Evolutionary conservation across 2,888 invertebrate genomes (phyloP), one percentile per base, ranked within the genome.

Genomic region (Drosophila nr. perissopoda): DNA sequence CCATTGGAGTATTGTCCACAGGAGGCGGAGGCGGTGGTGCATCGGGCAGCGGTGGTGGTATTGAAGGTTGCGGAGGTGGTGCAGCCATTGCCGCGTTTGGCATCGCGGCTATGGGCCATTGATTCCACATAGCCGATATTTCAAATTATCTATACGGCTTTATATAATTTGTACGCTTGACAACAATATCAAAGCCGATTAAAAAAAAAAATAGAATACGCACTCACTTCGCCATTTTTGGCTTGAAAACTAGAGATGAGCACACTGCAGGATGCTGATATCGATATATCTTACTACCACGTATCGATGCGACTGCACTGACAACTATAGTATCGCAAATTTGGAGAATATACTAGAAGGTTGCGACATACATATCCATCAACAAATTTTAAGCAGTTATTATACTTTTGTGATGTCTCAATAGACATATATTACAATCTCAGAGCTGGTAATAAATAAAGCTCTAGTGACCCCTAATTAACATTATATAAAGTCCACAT

Each of bases 121-220:
- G 92, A 74, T 77, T 89, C 92, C 92, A 92, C 92, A 92, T 83
- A 60, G 38, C 53, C 54, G 36, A 61, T 60, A 45, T 87, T 64
- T 62, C 27, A 49, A 31, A 33, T 54, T 52, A 13, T 21, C 16
- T 16, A 16, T 8, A 4, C 16, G 5, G n/a, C 21, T 75, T 80
- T 75, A 68, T 68, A 59, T 77, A 80, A 77, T 64, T 61, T 36
- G 8, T 45, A 13, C 29, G 16, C 27, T 61, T 21, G 49, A 33
- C 2, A 59, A 34, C 4, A 45, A 45, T 25, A 25, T 25, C 45
- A 25, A 45, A 45, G 2, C 25, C 8, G 40, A 70, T 57, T 63
- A 58, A 51, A 54, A 5, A 54, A 73, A 73, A 61, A 69, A 63
- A 27, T 57, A 57, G 36, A 36, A 36, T 58, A 78, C 72, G 34